Base-by-base conservation (phyloP, 2,113 vertebrate genomes). In the Halcyon senegalensis region DNA sequence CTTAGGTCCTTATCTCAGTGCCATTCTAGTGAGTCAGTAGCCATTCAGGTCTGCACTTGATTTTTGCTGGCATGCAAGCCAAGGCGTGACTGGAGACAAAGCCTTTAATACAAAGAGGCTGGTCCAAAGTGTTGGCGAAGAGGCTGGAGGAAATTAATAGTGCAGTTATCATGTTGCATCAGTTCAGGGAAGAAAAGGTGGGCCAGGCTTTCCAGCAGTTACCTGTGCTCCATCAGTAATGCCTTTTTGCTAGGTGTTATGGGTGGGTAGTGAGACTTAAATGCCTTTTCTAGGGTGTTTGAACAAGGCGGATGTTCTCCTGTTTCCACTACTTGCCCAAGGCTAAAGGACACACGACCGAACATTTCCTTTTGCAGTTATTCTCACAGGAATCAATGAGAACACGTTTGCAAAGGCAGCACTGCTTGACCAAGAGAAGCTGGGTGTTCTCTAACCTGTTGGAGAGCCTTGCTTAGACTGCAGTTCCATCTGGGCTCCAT, bases 381-480 rank as follows among this genome's bases (percentile, higher is more conserved):
- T 50, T 66, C 59, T 83, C 46, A 28, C 24, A 78, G 73, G 46
- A 89, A 68, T 48, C 23, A 41, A 16, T 8, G 12, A 69, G 37
- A 86, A 63, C 51, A 44, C 13, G 28, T 60, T 50, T 74, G 56
- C 23, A 90, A 78, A 76, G 41, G 55, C 84, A 78, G 51, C 14
- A 67, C 31, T 55, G 18, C 43, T 58, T 16, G 62, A 39, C 50
- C 62, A 92, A 72, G 67, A 68, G 46, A 89, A 81, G 51, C 1
- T 86, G 55, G n/a, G 31, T 78, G 72, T 35, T 28, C 37, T 58
- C 97, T 98, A 85, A 99, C 99, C 99, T 98, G 99, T 98, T 72
- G 99, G 99, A 68, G 99, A 99, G 98, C 98, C 94, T 98, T 99
- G 98, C 96, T 98, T 99, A 19, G 98, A 98, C 92, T 99, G 99